phyloP scores from a whole-genome alignment of 2,797 vertebrate species.

The Thripadectes ignobilis region DNA sequence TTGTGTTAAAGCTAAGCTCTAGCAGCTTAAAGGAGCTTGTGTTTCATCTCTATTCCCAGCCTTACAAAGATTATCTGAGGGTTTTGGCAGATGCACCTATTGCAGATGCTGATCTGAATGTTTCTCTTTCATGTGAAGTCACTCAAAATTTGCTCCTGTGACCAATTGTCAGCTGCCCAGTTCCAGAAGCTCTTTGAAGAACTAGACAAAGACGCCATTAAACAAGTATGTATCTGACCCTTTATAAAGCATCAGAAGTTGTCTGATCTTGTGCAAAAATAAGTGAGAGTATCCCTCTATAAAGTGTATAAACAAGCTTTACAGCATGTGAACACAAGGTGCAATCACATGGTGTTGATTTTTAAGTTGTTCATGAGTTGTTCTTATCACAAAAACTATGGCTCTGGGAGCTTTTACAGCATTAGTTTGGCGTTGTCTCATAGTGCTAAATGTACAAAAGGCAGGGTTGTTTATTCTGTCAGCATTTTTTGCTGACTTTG shows the following conservation, averaged over 20 bases:
- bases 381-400: neutral
- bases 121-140: slow-evolving; percentile 72
- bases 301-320: neutral
- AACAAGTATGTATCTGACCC: slow-evolving; percentile 79
- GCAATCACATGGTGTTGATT: neutral
- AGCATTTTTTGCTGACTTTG: neutral
- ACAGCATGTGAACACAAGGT: neutral
- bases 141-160: slow-evolving; percentile 57
- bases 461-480: neutral
- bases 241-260: neutral
- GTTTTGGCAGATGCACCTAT: neutral
- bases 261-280: neutral
- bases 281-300: neutral
- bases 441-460: neutral
- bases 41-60: neutral
- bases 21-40: neutral
- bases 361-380: neutral
- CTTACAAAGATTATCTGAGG: neutral
- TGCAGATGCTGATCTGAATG: neutral
- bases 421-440: neutral
- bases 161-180: slow-evolving; percentile 76
- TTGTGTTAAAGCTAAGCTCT: neutral
- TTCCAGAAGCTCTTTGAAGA: slow-evolving; percentile 90
- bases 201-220: slow-evolving; percentile 87
- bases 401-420: neutral